These are phyloP conservation scores for Pangasianodon gigas DNA, from an alignment of 2,113 vertebrate species.

Conservation along the genomic window DNA sequence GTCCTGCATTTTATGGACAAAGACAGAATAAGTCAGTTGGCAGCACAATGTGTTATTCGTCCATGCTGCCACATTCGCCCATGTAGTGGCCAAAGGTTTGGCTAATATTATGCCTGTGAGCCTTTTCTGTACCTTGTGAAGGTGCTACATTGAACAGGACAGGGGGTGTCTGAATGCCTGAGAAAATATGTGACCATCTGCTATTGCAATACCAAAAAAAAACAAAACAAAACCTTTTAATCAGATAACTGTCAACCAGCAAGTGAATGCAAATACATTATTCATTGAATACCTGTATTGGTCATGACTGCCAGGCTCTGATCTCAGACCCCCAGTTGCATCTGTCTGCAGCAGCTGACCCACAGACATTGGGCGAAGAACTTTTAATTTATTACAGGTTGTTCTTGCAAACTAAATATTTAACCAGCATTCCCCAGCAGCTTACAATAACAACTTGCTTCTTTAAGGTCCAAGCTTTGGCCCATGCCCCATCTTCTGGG, in stretches of 20 bases:
- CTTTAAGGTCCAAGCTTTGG: constrained; percentile 9
- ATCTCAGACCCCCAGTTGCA: constrained; percentile 8
- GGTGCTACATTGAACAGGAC: not conserved
- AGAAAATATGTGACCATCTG: not conserved
- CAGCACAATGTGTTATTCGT: constrained; percentile 19
- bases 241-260: not conserved
- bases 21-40: not conserved
- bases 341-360: constrained; percentile 46
- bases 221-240: constrained; percentile 16
- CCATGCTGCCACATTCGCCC: not conserved
- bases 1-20: constrained; percentile 42
- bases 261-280: constrained; percentile 1
- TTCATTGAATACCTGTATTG: constrained; percentile 6
- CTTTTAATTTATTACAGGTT: constrained; percentile 70
- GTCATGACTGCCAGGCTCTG: not conserved
- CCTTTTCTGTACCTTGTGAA: not conserved
- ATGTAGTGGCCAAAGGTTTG: not conserved
- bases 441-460: constrained; percentile 68
- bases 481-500: not conserved
- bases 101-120: not conserved
- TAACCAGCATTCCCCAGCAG: constrained; percentile 70
- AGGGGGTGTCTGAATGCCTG: not conserved
- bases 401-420: constrained; percentile 76
- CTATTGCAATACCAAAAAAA: not conserved
- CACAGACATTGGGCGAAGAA: constrained; percentile 58